These are phyloP conservation scores for Sceloporus undulatus DNA, from an alignment of 2,113 vertebrate genomes.

Conservation along the genomic window DNA sequence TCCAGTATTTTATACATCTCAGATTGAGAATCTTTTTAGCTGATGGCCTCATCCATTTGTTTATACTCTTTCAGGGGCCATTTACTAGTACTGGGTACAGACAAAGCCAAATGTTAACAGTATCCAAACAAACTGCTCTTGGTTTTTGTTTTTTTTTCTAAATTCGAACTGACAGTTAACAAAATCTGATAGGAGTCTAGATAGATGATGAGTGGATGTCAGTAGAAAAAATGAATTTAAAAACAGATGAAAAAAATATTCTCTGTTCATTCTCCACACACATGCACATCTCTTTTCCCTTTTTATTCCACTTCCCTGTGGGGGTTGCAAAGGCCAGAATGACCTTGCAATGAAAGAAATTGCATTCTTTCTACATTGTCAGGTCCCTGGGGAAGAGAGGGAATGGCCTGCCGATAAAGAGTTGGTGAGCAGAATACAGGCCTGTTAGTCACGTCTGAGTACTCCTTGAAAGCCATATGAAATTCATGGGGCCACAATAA, in stretches of 20 bases:
- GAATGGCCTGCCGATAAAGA: too few species aligned
- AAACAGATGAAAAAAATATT: neutral
- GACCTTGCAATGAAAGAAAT: neutral
- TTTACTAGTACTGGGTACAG: neutral
- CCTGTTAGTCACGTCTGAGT: too few species aligned
- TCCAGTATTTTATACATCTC: neutral
- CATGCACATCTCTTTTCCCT: too few species aligned
- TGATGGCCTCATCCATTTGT: neutral
- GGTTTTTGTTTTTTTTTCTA: neutral
- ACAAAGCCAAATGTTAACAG: neutral
- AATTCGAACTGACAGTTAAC: neutral
- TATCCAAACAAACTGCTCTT: neutral
- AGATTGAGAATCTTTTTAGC: neutral
- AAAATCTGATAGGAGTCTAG: neutral
- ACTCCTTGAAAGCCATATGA: too few species aligned
- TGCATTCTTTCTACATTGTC: too few species aligned
- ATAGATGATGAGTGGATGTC: too few species aligned
- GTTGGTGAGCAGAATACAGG: too few species aligned
- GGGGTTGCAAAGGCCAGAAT: neutral
- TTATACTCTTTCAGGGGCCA: neutral
- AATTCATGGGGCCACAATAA: too few species aligned
- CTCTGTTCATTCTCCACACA: too few species aligned
- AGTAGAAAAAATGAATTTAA: neutral
- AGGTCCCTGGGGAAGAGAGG: too few species aligned
- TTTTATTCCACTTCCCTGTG: neutral